Evolutionary conservation across 1,140 invertebrate species (phyloP).

Genomic region (Zeugodacus cucurbitae): DNA sequence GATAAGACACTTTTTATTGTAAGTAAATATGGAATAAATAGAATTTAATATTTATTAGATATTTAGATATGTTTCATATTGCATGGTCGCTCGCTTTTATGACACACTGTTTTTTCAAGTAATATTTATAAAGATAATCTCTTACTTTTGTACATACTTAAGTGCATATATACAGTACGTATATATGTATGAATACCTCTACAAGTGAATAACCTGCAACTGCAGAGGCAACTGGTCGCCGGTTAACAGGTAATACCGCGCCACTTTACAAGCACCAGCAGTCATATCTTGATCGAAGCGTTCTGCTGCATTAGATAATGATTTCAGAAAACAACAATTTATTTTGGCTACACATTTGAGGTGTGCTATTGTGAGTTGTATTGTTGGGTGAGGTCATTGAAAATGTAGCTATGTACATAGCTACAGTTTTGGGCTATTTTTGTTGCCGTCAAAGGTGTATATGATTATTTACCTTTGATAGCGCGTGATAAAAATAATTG

Average conservation of each 20-base stretch:
- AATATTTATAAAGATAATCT: background rate
- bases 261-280: background rate
- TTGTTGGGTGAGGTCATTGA: constrained; percentile 17
- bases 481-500: background rate
- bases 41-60: background rate
- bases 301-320: constrained; percentile 13
- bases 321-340: background rate
- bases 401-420: background rate
- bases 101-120: background rate
- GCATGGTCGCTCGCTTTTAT: background rate
- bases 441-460: background rate
- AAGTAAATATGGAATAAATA: no score
- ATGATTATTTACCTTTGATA: background rate
- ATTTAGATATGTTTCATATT: background rate
- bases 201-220: constrained; percentile 12
- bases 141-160: background rate
- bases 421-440: background rate
- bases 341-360: background rate
- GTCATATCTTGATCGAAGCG: background rate
- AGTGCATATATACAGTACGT: no score
- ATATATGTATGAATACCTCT: background rate
- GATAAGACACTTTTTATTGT: no score
- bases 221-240: background rate
- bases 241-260: background rate
- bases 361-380: background rate